Evolutionary conservation across 2,797 vertebrate species (phyloP).

Genomic region (Aplochiton taeniatus): DNA sequence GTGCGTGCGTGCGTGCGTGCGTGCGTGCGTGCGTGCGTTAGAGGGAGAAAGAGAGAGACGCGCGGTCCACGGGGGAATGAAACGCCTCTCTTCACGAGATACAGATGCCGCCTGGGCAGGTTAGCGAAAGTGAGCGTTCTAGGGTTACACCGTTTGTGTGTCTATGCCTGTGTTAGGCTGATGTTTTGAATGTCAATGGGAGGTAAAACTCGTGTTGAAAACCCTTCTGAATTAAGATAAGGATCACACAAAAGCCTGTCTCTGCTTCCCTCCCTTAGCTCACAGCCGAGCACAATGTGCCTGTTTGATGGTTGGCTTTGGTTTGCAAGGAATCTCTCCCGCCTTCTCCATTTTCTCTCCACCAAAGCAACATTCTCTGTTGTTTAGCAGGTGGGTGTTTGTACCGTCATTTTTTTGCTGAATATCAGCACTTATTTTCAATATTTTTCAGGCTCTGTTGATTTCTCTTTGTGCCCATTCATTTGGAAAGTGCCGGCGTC

Average conservation of each 20-base stretch:
- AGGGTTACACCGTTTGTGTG: constrained; percentile 65
- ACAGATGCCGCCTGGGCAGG: constrained; percentile 64
- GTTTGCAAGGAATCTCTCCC: constrained; percentile 47
- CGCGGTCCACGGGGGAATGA: constrained; percentile 52
- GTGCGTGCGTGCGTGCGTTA: constrained; percentile 15
- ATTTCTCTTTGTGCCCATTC: constrained; percentile 46
- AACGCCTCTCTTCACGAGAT: constrained; percentile 60
- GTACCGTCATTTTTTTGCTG: constrained; percentile 11
- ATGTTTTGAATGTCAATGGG: constrained; percentile 80
- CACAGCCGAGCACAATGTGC: constrained; percentile 46
- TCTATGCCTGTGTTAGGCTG: constrained; percentile 40
- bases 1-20: constrained; percentile 12
- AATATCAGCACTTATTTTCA: constrained; percentile 40
- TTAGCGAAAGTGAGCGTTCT: constrained; percentile 75
- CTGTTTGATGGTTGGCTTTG: constrained; percentile 53
- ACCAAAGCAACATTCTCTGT: constrained; percentile 28
- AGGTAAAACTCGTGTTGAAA: constrained; percentile 73
- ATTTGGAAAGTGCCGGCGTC: constrained; percentile 25
- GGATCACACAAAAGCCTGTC: constrained; percentile 70
- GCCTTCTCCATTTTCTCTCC: constrained; percentile 50
- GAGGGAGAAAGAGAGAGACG: constrained; percentile 29
- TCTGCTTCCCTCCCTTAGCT: constrained; percentile 39
- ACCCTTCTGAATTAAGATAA: constrained; percentile 77
- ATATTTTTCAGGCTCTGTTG: constrained; percentile 34
- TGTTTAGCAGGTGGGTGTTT: constrained; percentile 54